Base-by-base conservation (phyloP, 2,888 invertebrate species). In the Nasonia oneida region DNA sequence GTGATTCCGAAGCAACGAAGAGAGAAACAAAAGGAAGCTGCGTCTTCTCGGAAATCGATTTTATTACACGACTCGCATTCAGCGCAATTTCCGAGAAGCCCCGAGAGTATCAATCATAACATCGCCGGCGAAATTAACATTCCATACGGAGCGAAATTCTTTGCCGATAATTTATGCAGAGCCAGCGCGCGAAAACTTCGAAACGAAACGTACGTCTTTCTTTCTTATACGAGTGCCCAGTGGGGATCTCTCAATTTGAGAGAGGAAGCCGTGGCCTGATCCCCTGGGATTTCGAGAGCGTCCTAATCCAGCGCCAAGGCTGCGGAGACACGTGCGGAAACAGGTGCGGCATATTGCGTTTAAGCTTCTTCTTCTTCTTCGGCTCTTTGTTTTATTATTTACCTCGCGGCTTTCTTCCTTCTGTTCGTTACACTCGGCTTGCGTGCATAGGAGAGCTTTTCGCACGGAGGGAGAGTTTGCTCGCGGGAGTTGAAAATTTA, bases 231-330 rank as follows among this genome's bases (percentile, higher is more conserved):
- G 12, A 23, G n/a, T 29, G 14, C 33, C 23, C 67, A 33, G 29
- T 67, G 67, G 23, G 10, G 57, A 76, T 76, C 57, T 57, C 76
- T 76, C 76, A 76, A 76, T 76, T 39, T 53, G 33, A 37, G 75
- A 33, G 29, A 10, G 29, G 29, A 29, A 29, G 29, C 29, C 1
- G 4, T 10, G 29, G 15, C 33, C 23, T 33, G 53, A 15, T 53
- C 37, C 57, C 37, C 10, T 18, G 33, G n/a, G 79, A 71, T 33
- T n/a, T 23, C 33, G 39, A 53, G 53, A 42, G 39, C 23, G 23
- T 67, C 67, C 57, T 81, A 74, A 64, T 74, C 61, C 74, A 23
- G 23, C 12, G 47, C 74, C 47, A 74, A 74, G 74, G 76, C 39
- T 76, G 15, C 57, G 5, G 14, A 8, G 73, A n/a, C 39, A 73